Evolutionary conservation across 2,888 invertebrate species (phyloP), one percentile per base, ranked within the genome.

Genomic region (Timandra comae): DNA sequence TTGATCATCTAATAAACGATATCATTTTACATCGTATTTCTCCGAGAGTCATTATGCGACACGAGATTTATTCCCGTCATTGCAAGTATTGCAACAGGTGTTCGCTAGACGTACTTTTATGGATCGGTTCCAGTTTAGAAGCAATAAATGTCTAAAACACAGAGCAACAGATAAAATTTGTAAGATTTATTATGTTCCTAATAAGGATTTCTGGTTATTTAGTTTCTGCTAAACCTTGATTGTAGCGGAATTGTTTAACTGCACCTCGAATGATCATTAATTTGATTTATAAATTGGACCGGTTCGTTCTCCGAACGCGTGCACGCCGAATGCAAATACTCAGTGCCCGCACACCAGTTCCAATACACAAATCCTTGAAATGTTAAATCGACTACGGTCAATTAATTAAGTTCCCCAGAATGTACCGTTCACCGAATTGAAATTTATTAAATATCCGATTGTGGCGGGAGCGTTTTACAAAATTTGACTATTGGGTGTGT

Each of bases 401-500:
- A 39, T 41, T 43, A 55, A 49, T 52, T 43, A 41, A 42, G 32
- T 35, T 38, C 30, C 34, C 35, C 29, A 44, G 41, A 44, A 41
- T 37, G 33, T 35, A 44, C 46, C 41, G 46, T 46, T 56, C 53
- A 38, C 43, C 29, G 42, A 39, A 41, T 41, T 29, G 45, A 50
- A 34, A 43, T 43, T 33, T 32, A 35, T 26, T 16, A 6, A 6
- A 16, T 6, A 6, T 6, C 16, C 16, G 16, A 3, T 6, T 6
- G 16, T 27, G 7, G 11, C 30, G 26, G 33, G 12, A 42, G 46
- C 41, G 52, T 61, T 56, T 54, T 42, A 50, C 46, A 49, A 55
- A 55, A 53, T 54, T 51, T 55, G 49, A 49, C 30, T 41, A 27
- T 36, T 46, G 58, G 55, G 52, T 41, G 59, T 55, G 57, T 54